phyloP scores from a whole-genome alignment of 1,140 invertebrate species.

The Bradynema listronoti region DNA sequence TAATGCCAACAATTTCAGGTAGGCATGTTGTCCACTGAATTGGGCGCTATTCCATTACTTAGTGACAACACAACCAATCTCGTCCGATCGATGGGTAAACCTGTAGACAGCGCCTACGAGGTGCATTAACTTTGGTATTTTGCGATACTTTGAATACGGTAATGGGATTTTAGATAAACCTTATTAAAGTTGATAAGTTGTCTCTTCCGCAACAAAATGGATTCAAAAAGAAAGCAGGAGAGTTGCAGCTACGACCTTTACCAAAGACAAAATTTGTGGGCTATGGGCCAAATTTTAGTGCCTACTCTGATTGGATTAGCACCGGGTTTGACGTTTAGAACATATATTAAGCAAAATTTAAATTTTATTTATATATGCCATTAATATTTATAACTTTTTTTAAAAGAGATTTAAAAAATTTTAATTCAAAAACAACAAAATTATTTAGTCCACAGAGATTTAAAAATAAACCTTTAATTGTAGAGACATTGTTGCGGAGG shows the following conservation, averaged over 20 bases:
- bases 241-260: constrained; percentile 40
- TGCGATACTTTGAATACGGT: constrained; percentile 6
- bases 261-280: constrained; percentile 47
- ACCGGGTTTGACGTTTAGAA: constrained; percentile 47
- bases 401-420: too few species aligned
- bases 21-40: constrained; percentile 54
- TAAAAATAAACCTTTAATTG: constrained; percentile 9
- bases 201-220: constrained; percentile 21
- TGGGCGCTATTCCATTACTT: constrained; percentile 48
- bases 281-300: constrained; percentile 48
- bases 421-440: background rate
- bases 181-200: constrained; percentile 39
- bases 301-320: constrained; percentile 36
- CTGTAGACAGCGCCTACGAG: constrained; percentile 50
- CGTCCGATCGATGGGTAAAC: constrained; percentile 41
- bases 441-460: constrained; percentile 2
- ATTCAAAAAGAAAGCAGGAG: constrained; percentile 35
- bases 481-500: constrained; percentile 45
- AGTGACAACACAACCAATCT: constrained; percentile 56
- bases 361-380: too few species aligned
- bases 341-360: too few species aligned
- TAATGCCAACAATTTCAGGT: constrained; percentile 35
- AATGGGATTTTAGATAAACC: constrained; percentile 22
- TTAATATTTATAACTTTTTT: too few species aligned
- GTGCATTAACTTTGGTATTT: constrained; percentile 17